Percentiles rank a stretch among this genome's conserved stretches.
phyloP scores from a whole-genome alignment of 2,113 vertebrate species.

The Hassar affinis region DNA sequence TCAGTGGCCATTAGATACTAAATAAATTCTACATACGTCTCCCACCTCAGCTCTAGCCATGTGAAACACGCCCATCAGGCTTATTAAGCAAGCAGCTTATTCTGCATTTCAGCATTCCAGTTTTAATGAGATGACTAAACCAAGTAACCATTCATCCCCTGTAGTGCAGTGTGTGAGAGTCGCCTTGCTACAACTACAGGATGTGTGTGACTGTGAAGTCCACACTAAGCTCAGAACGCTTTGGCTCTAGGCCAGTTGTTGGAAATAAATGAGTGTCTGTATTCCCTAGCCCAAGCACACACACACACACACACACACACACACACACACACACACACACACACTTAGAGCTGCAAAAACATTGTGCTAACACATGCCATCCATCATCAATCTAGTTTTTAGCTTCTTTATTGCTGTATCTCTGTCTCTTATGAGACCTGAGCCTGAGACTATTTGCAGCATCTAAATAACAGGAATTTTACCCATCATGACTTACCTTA shows the following conservation, averaged over 20 bases:
- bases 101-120: background rate
- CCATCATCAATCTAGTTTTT: background rate
- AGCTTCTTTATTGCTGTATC: background rate
- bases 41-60: background rate
- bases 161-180: background rate
- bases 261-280: background rate
- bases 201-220: background rate
- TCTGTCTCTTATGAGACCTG: too few relatives aligned
- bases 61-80: background rate
- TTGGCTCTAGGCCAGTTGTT: background rate
- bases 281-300: background rate
- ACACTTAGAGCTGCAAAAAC: background rate
- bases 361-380: background rate
- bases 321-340: background rate
- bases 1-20: background rate
- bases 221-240: background rate
- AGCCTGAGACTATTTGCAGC: too few relatives aligned
- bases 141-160: background rate
- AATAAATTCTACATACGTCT: background rate
- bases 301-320: background rate
- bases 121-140: slow-evolving; percentile 14
- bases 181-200: background rate
- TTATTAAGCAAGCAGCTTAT: slow-evolving; percentile 19
- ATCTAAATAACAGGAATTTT: background rate
- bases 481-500: background rate